Evolutionary conservation across 1,140 invertebrate species (phyloP), one percentile per base, ranked within the genome.

Genomic region (Drosophila leontia): DNA sequence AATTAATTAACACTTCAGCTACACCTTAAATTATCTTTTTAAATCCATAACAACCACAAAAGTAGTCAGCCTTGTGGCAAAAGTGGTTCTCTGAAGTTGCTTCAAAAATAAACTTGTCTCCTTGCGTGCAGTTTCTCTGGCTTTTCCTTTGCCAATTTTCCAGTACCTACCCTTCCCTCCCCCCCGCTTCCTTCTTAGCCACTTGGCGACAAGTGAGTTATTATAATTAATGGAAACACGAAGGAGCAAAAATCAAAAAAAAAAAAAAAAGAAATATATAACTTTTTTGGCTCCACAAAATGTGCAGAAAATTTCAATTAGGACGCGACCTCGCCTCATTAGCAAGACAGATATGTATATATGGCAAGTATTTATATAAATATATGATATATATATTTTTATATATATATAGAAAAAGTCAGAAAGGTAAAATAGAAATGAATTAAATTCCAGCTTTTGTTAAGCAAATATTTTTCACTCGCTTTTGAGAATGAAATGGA

Each of bases 151-250:
- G 23, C 53, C 23, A 59, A 29, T 63, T 63, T 58, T 34, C 37
- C 17, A 23, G 15, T 6, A 3, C 3, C 39, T 0, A 3, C 3
- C 3, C 39, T 1, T 7, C 3, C 23, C 0, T 12, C 48, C 3
- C 35, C 32, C 12, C 0, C 6, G 6, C 26, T 29, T 29, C 26
- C 19, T 12, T 8, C 4, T 19, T 11, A 3, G 34, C 23, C 65
- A 39, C 69, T 71, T 41, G 67, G 57, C 51, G 53, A 60, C 44
- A 50, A 72, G 67, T 39, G 15, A 42, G 45, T 50, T 72, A 72
- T 72, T 72, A 71, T 72, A 72, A 72, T 72, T 72, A 72, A 72
- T 60, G 57, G 42, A 32, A 60, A 23, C n/a, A 50, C 32, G 35
- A 19, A 48, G 17, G 3, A 32, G 23, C 15, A 50, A 50, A 50